Evolutionary conservation across 1,140 invertebrate species (phyloP).

Genomic region (Hypsibius dujardini): DNA sequence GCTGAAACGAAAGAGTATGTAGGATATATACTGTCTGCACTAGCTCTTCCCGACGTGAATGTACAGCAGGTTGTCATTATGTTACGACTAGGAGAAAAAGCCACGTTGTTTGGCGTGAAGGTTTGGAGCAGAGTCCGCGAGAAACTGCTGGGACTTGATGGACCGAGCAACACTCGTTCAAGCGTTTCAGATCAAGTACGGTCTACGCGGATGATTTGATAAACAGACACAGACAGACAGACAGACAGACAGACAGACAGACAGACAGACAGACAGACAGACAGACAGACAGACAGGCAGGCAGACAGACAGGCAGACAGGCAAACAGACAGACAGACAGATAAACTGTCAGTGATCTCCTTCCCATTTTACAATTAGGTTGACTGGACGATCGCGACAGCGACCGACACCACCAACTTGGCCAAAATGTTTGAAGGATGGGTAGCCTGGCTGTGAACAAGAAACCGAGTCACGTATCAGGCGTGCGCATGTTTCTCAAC

Average conservation of each 20-base stretch:
- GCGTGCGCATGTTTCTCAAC: too few relatives aligned
- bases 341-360: background rate
- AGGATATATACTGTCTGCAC: background rate
- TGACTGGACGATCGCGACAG: background rate
- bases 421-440: slow-evolving; percentile 11
- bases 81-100: slow-evolving; percentile 9
- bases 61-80: background rate
- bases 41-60: background rate
- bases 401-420: background rate
- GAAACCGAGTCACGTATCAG: background rate
- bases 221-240: background rate
- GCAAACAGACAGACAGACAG: too few relatives aligned
- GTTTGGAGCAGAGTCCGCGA: background rate
- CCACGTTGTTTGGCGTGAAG: background rate
- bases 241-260: too few relatives aligned
- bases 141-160: background rate
- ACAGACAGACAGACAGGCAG: too few relatives aligned
- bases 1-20: background rate
- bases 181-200: background rate
- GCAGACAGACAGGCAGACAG: too few relatives aligned
- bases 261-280: too few relatives aligned
- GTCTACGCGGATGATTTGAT: background rate
- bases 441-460: background rate
- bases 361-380: background rate
- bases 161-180: background rate